Evolutionary conservation across 2,888 invertebrate species (phyloP).

Genomic region (Electrophaes corylata): DNA sequence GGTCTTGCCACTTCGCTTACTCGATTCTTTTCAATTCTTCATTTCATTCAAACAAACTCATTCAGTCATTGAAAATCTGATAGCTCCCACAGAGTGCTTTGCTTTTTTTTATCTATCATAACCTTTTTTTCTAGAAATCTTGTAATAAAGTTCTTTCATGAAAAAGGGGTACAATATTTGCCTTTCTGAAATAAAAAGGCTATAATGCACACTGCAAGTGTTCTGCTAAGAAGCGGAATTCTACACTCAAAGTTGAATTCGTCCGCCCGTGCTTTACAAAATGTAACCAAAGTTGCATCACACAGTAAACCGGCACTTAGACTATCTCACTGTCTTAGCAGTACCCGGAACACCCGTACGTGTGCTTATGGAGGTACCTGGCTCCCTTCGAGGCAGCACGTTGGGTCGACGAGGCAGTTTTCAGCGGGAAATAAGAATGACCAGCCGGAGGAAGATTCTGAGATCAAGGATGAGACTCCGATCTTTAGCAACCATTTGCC

Average conservation of each 20-base stretch:
- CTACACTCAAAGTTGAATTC: conserved; percentile 65
- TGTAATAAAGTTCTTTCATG: conserved; percentile 57
- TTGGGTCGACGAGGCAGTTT: conserved; percentile 56
- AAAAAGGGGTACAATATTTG: conserved; percentile 23
- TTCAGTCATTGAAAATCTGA: too few relatives aligned
- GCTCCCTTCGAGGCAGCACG: conserved; percentile 37
- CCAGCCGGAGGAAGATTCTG: conserved; percentile 67
- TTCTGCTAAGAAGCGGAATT: conserved; percentile 64
- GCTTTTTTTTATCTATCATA: too few relatives aligned
- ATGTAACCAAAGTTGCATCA: conserved; percentile 78
- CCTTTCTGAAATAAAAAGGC: conserved; percentile 25
- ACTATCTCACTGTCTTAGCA: conserved; percentile 43
- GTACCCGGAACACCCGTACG: conserved; percentile 47
- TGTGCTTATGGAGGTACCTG: conserved; percentile 52
- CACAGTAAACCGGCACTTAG: conserved; percentile 60
- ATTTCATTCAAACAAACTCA: too few relatives aligned
- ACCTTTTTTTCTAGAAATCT: conserved; percentile 54
- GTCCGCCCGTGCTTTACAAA: conserved; percentile 57
- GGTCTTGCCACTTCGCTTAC: too few relatives aligned
- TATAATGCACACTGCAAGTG: conserved; percentile 72
- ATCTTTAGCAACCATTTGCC: conserved; percentile 86
- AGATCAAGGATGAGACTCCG: conserved; percentile 70
- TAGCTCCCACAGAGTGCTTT: too few relatives aligned
- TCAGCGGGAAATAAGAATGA: conserved; percentile 68
- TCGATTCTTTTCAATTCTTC: too few relatives aligned